A percentile compares a stretch with the other conserved stretches of the same genome.
These are phyloP conservation scores for Melanotaenia boesemani DNA, from an alignment of 2,797 vertebrate genomes.

Conservation along the genomic window DNA sequence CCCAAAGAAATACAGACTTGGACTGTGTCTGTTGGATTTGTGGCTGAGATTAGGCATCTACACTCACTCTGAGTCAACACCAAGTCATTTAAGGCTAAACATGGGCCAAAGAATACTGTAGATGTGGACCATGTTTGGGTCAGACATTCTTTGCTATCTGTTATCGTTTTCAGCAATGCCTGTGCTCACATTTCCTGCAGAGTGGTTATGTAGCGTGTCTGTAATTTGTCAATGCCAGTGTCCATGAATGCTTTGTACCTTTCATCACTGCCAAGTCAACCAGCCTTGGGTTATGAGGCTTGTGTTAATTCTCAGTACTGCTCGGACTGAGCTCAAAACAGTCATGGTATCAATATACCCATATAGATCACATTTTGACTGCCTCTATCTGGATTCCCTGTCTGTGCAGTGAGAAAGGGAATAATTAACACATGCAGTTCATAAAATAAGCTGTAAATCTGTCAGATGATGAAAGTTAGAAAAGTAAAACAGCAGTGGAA, in stretches of 20 bases:
- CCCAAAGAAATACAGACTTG: not conserved
- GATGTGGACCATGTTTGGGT: not conserved
- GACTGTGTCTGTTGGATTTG: not conserved
- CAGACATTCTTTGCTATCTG: not conserved
- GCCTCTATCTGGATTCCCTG: not conserved
- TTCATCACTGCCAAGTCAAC: constrained; percentile 29
- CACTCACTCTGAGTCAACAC: not conserved
- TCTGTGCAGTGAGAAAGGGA: not conserved
- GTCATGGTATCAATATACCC: not conserved
- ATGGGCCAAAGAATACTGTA: not conserved
- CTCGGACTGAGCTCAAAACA: not conserved
- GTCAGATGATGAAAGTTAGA: not conserved
- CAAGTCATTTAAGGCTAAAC: not conserved
- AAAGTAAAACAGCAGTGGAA: constrained; percentile 24
- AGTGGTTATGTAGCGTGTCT: not conserved
- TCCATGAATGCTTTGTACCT: constrained; percentile 29
- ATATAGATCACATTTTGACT: not conserved
- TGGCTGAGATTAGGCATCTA: not conserved
- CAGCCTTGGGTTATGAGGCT: constrained; percentile 1
- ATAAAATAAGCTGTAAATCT: not conserved
- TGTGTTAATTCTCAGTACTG: not conserved
- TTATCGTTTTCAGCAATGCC: constrained; percentile 10
- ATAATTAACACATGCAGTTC: not conserved
- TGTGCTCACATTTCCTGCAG: not conserved
- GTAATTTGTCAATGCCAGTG: constrained; percentile 5